Evolutionary conservation across 2,888 invertebrate species (phyloP), one percentile per base, ranked within the genome.

Genomic region (Drosophila antonietae): DNA sequence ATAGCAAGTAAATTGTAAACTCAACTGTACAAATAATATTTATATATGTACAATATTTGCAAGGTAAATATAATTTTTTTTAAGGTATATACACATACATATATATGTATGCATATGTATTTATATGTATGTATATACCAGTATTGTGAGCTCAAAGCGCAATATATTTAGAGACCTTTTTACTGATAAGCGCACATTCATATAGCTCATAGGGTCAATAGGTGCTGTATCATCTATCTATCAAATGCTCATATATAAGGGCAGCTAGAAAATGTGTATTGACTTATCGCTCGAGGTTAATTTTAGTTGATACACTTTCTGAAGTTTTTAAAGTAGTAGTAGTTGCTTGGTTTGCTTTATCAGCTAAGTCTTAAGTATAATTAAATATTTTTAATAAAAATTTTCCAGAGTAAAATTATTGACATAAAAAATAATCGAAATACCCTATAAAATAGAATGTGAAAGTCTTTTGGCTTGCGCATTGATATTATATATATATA

Each of bases 21-120:
- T n/a, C 41, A 23, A 69, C 69, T 73, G 60, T 58, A 69, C 69
- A 35, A 64, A n/a, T 41, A 64, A 49, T 60, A 44, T 58, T 12
- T 52, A 52, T 56, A 20, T 41, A 52, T 56, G n/a, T 41, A 28
- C 4, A 7, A 51, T 23, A 47, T 52, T 14, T 31, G 28, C 5
- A n/a, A 49, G 12, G 5, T 49, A 31, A 31, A 33, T 20, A 41
- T 31, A 43, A 43, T 1, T 8, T 31, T 31, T 6, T 4, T 5
- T n/a, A 35, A 15, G 23, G 7, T 46, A 12, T 44, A 10, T 12
- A 44, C 9, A 18, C 18, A 43, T 4, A 18, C 10, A 12, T 9
- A 43, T 6, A 0, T 23, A 44, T 20, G 10, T 43, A 18, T 5
- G 4, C 2, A 44, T 44, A 9, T 43, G 3, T 10, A 9, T 10